phyloP scores from a whole-genome alignment of 1,140 invertebrate species.

The Bombus pascuorum region DNA sequence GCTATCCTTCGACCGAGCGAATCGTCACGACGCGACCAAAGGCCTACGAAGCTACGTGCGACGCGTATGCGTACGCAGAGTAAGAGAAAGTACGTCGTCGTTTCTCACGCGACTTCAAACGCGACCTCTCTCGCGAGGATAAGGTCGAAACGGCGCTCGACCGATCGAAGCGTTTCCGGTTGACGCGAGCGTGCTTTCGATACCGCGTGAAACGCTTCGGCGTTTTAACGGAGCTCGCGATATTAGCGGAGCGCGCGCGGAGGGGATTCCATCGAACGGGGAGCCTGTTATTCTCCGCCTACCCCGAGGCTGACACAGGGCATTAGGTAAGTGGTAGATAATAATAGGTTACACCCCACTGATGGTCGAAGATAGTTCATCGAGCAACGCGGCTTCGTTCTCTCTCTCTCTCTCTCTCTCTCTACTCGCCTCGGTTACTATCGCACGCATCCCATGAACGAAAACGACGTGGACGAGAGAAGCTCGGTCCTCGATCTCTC shows the following conservation, averaged over 20 bases:
- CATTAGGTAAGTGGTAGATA: constrained; percentile 82
- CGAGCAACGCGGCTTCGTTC: constrained; percentile 69
- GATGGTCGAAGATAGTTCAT: constrained; percentile 78
- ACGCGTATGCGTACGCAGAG: too few relatives aligned
- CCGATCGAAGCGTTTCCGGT: neutral
- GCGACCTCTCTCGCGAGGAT: neutral
- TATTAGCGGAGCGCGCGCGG: constrained; percentile 62
- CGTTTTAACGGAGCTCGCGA: constrained; percentile 39
- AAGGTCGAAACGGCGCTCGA: neutral
- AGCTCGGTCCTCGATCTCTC: neutral
- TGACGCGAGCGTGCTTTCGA: neutral
- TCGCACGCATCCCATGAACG: constrained; percentile 64
- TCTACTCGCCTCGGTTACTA: constrained; percentile 12
- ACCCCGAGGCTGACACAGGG: constrained; percentile 76
- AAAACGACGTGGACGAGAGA: neutral
- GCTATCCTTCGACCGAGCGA: too few relatives aligned
- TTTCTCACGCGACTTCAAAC: too few relatives aligned
- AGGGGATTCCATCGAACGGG: constrained; percentile 73
- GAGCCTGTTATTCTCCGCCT: constrained; percentile 75
- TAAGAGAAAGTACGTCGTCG: too few relatives aligned
- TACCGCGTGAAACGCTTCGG: constrained; percentile 2
- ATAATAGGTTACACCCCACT: constrained; percentile 82
- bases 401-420: neutral
- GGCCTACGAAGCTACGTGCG: too few relatives aligned
- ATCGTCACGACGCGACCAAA: too few relatives aligned